Evolutionary conservation across 2,797 vertebrate species (phyloP), one percentile per base, ranked within the genome.

Genomic region (Strix occidentalis): DNA sequence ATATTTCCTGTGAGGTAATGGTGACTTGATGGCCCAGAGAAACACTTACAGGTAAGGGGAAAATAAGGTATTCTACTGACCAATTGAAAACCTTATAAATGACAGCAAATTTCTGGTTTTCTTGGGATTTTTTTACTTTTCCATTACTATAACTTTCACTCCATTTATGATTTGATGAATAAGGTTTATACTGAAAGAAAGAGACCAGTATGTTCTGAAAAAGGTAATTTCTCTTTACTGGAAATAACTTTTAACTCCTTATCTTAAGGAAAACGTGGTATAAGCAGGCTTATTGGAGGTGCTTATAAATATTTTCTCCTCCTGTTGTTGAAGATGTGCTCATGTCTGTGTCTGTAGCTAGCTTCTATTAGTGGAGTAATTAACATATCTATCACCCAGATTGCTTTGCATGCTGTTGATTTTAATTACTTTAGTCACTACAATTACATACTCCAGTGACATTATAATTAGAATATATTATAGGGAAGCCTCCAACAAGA

Each of bases 381-480:
- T 90, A 82, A 53, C 26, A 11, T 54, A 64, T 41, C 72, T 72
- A 2, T 87, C 74, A 87, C 50, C 60, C 61, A 89, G 54, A 70
- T 41, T 89, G 26, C 45, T 81, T 54, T 74, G 51, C 60, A 13
- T 68, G 57, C 60, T 89, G 37, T 71, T 89, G 41, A 61, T 95
- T 84, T 87, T 89, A 80, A 93, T 95, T 78, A 77, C 64, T 76
- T 81, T 12, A 87, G 41, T 87, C 75, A 24, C 51, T 93, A 60
- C 64, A 84, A 0, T 91, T 89, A 54, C 45, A 54, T 61, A 58
- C 37, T 83, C 50, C 39, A 77, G 21, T 92, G 66, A 90, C 91
- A 80, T 89, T 91, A 41, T 26, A 70, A 37, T 66, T 94, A 51
- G 37, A 83, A 29, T 89, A 17, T 74, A 43, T 70, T 84, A 41